Evolutionary conservation across 2,888 invertebrate species (phyloP).

Genomic region (Auanema freiburgensis): DNA sequence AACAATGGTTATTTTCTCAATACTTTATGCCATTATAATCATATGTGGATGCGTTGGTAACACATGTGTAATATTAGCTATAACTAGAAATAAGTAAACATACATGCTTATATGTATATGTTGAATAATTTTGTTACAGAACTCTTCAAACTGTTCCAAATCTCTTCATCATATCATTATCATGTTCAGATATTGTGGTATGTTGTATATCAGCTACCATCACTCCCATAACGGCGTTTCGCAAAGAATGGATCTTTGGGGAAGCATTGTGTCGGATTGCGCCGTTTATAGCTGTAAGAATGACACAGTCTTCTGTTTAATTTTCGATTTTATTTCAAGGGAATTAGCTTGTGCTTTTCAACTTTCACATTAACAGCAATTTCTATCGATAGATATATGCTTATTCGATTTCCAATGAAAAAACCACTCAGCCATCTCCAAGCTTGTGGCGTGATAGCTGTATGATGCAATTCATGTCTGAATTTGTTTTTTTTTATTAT

Average conservation of each 20-base stretch:
- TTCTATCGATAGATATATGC: conserved; percentile 56
- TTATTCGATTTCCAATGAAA: conserved; percentile 61
- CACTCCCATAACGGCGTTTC: conserved; percentile 61
- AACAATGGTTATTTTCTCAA: conserved; percentile 51
- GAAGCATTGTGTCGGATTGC: conserved; percentile 54
- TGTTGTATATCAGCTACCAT: conserved; percentile 61
- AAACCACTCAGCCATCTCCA: conserved; percentile 57
- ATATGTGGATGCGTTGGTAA: conserved; percentile 58
- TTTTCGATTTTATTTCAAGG: conserved; percentile 29
- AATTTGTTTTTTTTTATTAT: not conserved
- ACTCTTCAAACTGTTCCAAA: conserved; percentile 63
- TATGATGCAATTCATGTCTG: not conserved
- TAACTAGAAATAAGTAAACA: conserved; percentile 55
- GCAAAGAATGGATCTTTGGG: conserved; percentile 62
- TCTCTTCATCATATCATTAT: conserved; percentile 59
- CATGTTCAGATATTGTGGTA: conserved; percentile 61
- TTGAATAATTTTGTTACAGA: conserved; percentile 29
- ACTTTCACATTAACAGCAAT: conserved; percentile 61
- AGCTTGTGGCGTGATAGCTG: conserved; percentile 48
- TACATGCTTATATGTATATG: not conserved
- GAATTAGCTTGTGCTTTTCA: conserved; percentile 55
- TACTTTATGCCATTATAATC: conserved; percentile 56
- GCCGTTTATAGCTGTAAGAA: conserved; percentile 55
- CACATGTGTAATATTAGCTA: conserved; percentile 58
- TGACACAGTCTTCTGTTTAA: not conserved